Evolutionary conservation across 2,797 vertebrate species (phyloP).

Genomic region (Hipposideros larvatus): DNA sequence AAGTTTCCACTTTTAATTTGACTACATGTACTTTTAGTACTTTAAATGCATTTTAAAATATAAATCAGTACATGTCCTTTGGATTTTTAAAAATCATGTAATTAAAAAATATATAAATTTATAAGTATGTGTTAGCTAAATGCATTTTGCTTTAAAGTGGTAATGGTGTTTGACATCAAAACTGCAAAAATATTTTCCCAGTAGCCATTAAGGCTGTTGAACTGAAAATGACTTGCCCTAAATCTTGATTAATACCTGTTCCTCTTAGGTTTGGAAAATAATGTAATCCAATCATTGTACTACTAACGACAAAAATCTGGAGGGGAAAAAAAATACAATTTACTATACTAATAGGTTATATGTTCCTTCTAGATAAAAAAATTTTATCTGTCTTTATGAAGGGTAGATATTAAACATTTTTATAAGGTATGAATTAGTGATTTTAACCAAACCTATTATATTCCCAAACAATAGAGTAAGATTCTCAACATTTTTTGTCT

Average conservation of each 20-base stretch:
- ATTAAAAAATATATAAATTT: neutral
- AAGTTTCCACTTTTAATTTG: constrained; percentile 3
- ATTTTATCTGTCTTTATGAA: neutral
- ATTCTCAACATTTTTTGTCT: neutral
- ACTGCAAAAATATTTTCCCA: constrained; percentile 21
- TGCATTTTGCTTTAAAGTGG: constrained; percentile 1
- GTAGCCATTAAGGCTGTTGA: neutral
- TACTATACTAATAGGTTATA: neutral
- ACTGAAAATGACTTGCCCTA: constrained; percentile 43
- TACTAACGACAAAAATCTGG: neutral
- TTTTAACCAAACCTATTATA: constrained; percentile 1
- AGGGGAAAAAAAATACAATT: neutral
- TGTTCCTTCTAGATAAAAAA: constrained; percentile 13
- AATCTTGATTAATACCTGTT: constrained; percentile 38
- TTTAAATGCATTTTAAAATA: constrained; percentile 41
- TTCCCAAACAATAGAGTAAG: constrained; percentile 19
- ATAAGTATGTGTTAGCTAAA: neutral
- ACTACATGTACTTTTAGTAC: neutral
- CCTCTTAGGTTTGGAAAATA: constrained; percentile 24
- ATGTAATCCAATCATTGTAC: neutral
- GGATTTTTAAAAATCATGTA: neutral
- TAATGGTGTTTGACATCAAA: constrained; percentile 5
- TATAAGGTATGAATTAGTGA: neutral
- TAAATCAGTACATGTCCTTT: neutral
- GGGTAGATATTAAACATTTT: constrained; percentile 32